Evolutionary conservation across 2,113 vertebrate genomes (phyloP).

Genomic region (Sphyrna mokarran): DNA sequence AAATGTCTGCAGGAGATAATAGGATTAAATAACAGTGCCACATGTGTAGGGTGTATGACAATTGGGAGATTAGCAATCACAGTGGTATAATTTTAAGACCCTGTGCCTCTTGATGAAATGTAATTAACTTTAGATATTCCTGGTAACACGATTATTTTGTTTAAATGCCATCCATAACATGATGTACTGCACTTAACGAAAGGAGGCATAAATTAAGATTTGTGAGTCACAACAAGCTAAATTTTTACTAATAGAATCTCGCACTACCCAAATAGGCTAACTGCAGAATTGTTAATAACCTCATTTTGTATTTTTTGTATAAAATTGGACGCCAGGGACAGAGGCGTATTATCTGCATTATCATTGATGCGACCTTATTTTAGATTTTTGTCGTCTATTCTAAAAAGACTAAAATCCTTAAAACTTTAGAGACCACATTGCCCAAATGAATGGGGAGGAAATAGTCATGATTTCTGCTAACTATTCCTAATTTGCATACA

Average conservation of each 20-base stretch:
- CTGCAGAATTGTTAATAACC: neutral
- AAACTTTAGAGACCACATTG: neutral
- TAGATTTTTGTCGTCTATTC: neutral
- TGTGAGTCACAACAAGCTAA: neutral
- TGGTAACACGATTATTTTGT: neutral
- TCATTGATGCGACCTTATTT: neutral
- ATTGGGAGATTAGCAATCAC: neutral
- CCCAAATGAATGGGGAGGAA: neutral
- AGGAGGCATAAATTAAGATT: neutral
- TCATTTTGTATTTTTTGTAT: neutral
- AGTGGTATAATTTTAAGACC: neutral
- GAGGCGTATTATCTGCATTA: neutral
- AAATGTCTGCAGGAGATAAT: neutral
- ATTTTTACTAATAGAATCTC: neutral
- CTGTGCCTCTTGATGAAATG: neutral
- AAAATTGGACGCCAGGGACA: neutral
- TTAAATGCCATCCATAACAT: neutral
- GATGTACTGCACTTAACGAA: neutral
- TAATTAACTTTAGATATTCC: neutral
- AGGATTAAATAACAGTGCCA: neutral
- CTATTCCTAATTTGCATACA: neutral
- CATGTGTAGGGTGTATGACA: neutral
- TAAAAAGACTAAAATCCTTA: neutral
- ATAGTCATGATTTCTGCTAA: neutral
- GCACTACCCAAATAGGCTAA: neutral